Conservation (phyloP, 2,113 vertebrate genomes). For the Sciurus niger region DNA sequence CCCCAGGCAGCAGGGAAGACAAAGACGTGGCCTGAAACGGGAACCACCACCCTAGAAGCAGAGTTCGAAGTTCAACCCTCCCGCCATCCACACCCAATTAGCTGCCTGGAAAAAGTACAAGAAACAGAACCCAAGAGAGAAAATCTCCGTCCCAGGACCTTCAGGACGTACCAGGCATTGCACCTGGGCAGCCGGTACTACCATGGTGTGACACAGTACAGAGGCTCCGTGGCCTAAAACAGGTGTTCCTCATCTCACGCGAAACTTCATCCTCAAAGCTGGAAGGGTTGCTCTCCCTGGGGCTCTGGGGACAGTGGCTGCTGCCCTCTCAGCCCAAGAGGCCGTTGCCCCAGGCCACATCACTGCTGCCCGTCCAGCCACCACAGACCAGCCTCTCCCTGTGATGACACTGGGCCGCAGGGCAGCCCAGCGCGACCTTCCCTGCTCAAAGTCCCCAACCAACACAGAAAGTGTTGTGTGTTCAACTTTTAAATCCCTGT, state of each 20-base stretch:
- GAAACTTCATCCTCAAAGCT: not conserved
- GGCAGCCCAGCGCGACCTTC: not conserved
- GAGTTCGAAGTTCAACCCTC: not conserved
- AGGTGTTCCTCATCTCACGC: too few relatives aligned
- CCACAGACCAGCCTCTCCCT: not conserved
- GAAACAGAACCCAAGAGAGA: not conserved
- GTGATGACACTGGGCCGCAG: not conserved
- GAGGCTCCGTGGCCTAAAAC: not conserved
- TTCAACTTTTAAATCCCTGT: too few relatives aligned
- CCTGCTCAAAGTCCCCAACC: not conserved
- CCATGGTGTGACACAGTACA: accelerated
- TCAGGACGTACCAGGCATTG: not conserved
- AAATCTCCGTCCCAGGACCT: not conserved
- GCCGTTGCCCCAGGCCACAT: not conserved
- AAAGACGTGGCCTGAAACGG: not conserved
- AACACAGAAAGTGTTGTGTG: too few relatives aligned
- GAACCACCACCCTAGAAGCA: not conserved
- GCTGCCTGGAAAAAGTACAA: not conserved
- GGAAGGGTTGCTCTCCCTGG: not conserved
- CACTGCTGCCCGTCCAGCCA: not conserved
- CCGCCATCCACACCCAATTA: not conserved
- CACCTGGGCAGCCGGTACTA: not conserved
- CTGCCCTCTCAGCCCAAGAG: not conserved
- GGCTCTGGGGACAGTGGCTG: not conserved
- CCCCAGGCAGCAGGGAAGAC: not conserved